phyloP scores from a whole-genome alignment of 2,888 invertebrate genomes.

The Ophioninae sp. region DNA sequence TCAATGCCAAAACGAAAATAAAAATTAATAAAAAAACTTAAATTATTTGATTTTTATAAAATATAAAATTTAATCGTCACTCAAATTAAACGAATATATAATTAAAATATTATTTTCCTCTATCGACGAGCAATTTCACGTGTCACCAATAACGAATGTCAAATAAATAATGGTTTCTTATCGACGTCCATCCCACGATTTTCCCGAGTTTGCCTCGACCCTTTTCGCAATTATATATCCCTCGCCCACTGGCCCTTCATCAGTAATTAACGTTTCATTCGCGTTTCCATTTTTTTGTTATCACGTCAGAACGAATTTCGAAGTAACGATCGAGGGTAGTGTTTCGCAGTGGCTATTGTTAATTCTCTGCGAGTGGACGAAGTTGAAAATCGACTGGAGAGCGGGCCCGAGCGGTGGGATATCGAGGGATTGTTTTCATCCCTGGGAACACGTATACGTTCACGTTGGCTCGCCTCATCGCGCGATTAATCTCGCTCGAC shows the following conservation, averaged over 20 bases:
- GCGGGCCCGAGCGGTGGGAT: neutral
- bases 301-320: neutral
- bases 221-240: neutral
- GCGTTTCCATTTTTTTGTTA: neutral
- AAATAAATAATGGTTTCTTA: neutral
- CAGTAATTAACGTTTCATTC: neutral
- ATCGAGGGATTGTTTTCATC: slow-evolving; percentile 55
- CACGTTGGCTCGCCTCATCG: neutral
- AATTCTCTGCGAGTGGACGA: slow-evolving; percentile 27
- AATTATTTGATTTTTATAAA: no score
- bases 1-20: neutral
- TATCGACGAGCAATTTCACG: neutral
- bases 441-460: neutral
- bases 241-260: neutral
- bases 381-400: slow-evolving; percentile 56
- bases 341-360: slow-evolving; percentile 25
- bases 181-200: neutral
- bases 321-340: neutral
- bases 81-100: neutral
- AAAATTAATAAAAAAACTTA: neutral
- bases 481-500: slow-evolving; percentile 56
- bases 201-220: neutral
- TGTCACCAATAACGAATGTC: neutral
- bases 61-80: no score
- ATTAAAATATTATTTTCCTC: neutral